A percentile compares a stretch with the other conserved stretches of the same genome.
phyloP scores from a whole-genome alignment of 2,113 vertebrate genomes.

The Thalassoma bifasciatum region DNA sequence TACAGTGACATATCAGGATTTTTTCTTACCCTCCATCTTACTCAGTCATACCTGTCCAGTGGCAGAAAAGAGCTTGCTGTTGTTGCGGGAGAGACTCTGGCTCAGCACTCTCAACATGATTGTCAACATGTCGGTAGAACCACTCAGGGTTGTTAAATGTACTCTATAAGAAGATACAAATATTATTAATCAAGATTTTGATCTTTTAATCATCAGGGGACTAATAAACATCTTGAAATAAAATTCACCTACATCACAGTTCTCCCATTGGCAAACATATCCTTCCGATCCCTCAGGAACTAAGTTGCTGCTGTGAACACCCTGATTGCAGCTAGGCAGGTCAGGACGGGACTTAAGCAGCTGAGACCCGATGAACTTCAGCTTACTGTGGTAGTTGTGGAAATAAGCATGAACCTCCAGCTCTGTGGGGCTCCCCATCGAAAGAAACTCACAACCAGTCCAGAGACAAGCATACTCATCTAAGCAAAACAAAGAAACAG shows the following conservation, averaged over 20 bases:
- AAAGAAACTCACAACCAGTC: constrained; percentile 81
- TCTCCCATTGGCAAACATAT: constrained; percentile 82
- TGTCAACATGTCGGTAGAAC: constrained; percentile 86
- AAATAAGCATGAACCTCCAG: constrained; percentile 77
- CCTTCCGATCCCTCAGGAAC: constrained; percentile 75
- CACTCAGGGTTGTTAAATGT: constrained; percentile 85
- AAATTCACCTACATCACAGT: constrained; percentile 80
- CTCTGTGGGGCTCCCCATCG: constrained; percentile 73
- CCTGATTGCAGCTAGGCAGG: constrained; percentile 78
- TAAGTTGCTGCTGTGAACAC: constrained; percentile 77
- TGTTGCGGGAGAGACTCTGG: constrained; percentile 78
- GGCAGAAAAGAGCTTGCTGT: constrained; percentile 81
- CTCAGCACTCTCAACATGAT: constrained; percentile 81
- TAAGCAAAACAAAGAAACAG: constrained; percentile 34
- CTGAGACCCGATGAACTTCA: constrained; percentile 77
- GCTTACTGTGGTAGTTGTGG: constrained; percentile 83
- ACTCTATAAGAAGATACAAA: constrained; percentile 73
- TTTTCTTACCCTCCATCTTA: background rate
- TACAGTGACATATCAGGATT: background rate
- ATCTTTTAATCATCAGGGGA: background rate
- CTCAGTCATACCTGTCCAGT: constrained; percentile 75
- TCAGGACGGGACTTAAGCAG: constrained; percentile 69
- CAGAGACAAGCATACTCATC: constrained; percentile 80
- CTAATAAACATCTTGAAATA: background rate
- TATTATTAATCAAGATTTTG: background rate